Percentiles rank a stretch among this genome's conserved stretches.
These are phyloP conservation scores for Xiphophorus hellerii DNA, from an alignment of 2,113 vertebrate species.

Conservation along the genomic window DNA sequence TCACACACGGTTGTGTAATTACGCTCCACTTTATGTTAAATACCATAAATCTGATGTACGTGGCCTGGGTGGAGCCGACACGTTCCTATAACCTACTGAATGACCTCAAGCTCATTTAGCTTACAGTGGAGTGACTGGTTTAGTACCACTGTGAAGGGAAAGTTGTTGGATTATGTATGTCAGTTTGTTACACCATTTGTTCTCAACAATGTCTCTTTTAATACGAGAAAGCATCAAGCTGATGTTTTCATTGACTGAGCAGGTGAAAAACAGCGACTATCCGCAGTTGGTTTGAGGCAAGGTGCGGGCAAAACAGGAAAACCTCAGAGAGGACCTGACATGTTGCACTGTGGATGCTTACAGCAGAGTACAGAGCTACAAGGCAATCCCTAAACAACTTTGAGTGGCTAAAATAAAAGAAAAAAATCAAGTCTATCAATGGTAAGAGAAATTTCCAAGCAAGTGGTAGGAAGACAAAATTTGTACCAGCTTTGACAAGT, in stretches of 20 bases:
- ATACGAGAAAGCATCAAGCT: constrained; percentile 19
- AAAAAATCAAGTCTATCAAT: too few relatives aligned
- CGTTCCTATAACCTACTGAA: constrained; percentile 63
- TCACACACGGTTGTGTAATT: constrained; percentile 60
- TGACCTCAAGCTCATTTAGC: constrained; percentile 70
- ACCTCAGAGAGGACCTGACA: background rate
- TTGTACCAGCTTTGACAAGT: too few relatives aligned
- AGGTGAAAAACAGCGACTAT: too few relatives aligned
- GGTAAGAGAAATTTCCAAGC: too few relatives aligned
- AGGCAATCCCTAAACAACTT: too few relatives aligned
- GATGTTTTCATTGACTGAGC: background rate
- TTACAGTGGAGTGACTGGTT: constrained; percentile 31
- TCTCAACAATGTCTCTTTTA: constrained; percentile 43
- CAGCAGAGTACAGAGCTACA: too few relatives aligned
- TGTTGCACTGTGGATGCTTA: background rate
- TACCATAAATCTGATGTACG: constrained; percentile 56
- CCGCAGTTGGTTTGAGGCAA: too few relatives aligned
- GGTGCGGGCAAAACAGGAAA: background rate
- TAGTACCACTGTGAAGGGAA: constrained; percentile 21
- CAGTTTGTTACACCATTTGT: constrained; percentile 50
- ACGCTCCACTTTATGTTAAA: constrained; percentile 65
- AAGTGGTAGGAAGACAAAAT: too few relatives aligned
- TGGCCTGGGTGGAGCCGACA: constrained; percentile 67
- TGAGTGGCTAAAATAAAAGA: too few relatives aligned
- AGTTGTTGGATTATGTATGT: constrained; percentile 45